Base-by-base conservation (phyloP, 2,797 vertebrate species). In the Florisuga fusca region DNA sequence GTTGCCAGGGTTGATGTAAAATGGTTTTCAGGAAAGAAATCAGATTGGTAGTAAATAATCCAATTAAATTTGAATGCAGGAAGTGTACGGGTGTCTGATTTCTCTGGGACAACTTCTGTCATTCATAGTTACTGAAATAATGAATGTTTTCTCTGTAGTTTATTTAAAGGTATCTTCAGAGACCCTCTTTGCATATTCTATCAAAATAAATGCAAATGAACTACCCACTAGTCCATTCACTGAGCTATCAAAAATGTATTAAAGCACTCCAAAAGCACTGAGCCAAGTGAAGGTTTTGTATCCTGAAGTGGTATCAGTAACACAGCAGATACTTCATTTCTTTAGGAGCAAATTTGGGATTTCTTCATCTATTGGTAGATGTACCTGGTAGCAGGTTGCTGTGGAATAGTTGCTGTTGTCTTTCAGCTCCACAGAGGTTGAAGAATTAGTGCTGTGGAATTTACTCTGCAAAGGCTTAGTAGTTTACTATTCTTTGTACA, bases 111-210 rank as follows among this genome's bases (percentile, higher is more conserved):
- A 85, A 64, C 87, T 87, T 89, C 12, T 22, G 5, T 94, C 79
- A 17, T 77, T 74, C 2, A 3, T 74, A 79, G 41, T 54, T 75
- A 74, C 23, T 68, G 90, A 87, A 94, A 82, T 76, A 74, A 80
- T 66, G 31, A 62, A 57, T 80, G 10, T 84, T 95, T 93, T 77
- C 68, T 93, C 68, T 90, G 26, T 79, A 95, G 61, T 90, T 95
- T 76, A 71, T 85, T 92, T 93, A 59, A 93, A 90, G 46, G 22
- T 29, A 80, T 91, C 64, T 94, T 96, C 78, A 90, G 90, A 93
- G 90, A 89, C 57, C 16, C 15, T 89, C 71, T 92, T 87, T 66
- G 50, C 72, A 68, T 93, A 85, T 89, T 92, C 68, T 64, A 2
- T 93, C 46, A 87, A 95, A 93, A 87, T 87, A 27, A n/a, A 83